Evolutionary conservation across 2,797 vertebrate species (phyloP), one percentile per base, ranked within the genome.

Genomic region (Lateolabrax maculatus): DNA sequence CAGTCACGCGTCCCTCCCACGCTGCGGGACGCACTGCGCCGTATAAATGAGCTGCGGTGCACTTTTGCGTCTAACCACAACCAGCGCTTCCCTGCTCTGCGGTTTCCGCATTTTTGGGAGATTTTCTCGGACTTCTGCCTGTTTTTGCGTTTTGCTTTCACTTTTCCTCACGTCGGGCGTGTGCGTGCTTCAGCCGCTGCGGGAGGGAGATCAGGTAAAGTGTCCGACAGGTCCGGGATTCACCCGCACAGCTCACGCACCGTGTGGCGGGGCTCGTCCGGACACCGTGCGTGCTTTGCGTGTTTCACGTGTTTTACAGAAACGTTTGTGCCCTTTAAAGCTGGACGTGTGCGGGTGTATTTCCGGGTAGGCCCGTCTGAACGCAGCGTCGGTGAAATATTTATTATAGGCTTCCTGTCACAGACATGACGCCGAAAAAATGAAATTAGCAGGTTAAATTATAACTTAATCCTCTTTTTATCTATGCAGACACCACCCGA

Each of bases 1-100:
- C 90, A 91, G 2, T 89, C 89, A 87, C 75, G 89, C 82, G 86
- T 83, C 81, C 70, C 89, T 52, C 87, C 77, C 88, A 73, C 23
- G 36, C 58, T 0, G 27, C 48, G 6, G n/a, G n/a, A n/a, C n/a
- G n/a, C n/a, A n/a, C n/a, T 23, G 37, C 3, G 56, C 21, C 5
- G 6, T 63, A 74, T 83, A 87, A 75, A 88, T 79, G 81, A 55
- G 60, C 64, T 1, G 74, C 23, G 25, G 41, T 0, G 15, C 0
- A 5, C 18, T 2, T 1, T 12, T 16, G 34, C 1, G 0, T 27
- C 27, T n/a, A 6, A 1, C 23, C 44, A 1, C 19, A 5, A 4
- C 6, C 56, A 15, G 7, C 0, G 52, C 0, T 8, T 6, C 23
- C 9, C 25, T 13, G 8, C 23, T 10, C 2, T n/a, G 18, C 21